Evolutionary conservation across 2,888 invertebrate genomes (phyloP).

Genomic region (Cerastoderma edule): DNA sequence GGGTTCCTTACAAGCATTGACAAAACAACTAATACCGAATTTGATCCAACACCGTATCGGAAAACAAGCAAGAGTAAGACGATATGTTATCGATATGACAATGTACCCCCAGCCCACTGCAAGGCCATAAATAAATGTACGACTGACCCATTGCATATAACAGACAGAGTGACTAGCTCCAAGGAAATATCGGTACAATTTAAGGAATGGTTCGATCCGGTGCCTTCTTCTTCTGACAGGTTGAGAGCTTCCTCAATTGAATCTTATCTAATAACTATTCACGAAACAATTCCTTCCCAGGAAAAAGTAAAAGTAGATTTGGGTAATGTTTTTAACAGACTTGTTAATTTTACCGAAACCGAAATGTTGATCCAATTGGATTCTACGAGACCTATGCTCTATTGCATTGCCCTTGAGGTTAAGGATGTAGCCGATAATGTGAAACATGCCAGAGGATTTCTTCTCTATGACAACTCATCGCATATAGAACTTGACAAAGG

Average conservation of each 20-base stretch:
- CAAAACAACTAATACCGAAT: background rate
- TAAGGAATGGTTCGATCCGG: conserved; percentile 60
- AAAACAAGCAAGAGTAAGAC: conserved; percentile 5
- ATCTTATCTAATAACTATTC: conserved; percentile 37
- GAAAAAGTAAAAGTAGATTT: conserved; percentile 7
- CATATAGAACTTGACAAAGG: conserved; percentile 17
- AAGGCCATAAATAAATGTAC: conserved; percentile 33
- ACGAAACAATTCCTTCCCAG: conserved; percentile 12
- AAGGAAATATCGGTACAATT: conserved; percentile 34
- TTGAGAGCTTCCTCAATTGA: conserved; percentile 55
- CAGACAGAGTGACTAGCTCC: conserved; percentile 33
- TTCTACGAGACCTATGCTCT: conserved; percentile 38
- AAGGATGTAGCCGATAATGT: conserved; percentile 60
- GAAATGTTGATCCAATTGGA: conserved; percentile 18
- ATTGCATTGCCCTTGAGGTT: conserved; percentile 53
- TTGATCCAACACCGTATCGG: conserved; percentile 12
- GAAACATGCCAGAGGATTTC: conserved; percentile 52
- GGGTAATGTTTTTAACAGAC: background rate
- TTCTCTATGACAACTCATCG: conserved; percentile 59
- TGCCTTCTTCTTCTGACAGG: conserved; percentile 30
- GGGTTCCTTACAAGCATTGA: conserved; percentile 40
- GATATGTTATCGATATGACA: conserved; percentile 50
- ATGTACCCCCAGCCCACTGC: conserved; percentile 43
- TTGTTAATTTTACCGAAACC: background rate
- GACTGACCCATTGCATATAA: conserved; percentile 43